These are phyloP conservation scores for Allygus modestus DNA, from an alignment of 2,888 invertebrate species.

Conservation along the genomic window DNA sequence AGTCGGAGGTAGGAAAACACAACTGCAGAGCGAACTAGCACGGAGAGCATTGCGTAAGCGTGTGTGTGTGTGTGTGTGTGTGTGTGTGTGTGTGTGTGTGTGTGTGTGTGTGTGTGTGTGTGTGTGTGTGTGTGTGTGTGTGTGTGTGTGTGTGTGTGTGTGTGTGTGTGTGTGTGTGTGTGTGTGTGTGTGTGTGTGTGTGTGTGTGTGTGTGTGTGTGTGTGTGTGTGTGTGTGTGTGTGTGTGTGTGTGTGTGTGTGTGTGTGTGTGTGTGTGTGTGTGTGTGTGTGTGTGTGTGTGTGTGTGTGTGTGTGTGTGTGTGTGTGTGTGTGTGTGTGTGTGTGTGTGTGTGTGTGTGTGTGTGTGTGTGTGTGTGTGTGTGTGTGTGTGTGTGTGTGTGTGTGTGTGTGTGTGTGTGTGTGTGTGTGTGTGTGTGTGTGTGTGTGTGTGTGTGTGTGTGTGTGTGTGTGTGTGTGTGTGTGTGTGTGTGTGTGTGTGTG, in stretches of 20 bases:
- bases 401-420: conserved; percentile 51
- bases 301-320: conserved; percentile 52
- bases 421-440: conserved; percentile 46
- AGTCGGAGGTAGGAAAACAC: no score
- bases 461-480: conserved; percentile 53
- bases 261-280: conserved; percentile 51
- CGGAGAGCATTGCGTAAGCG: conserved; percentile 8
- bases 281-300: conserved; percentile 58
- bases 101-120: conserved; percentile 58
- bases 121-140: conserved; percentile 59
- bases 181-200: conserved; percentile 56
- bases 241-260: conserved; percentile 52
- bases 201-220: conserved; percentile 57
- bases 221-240: conserved; percentile 59
- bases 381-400: conserved; percentile 51
- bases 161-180: conserved; percentile 57
- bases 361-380: conserved; percentile 55
- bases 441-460: conserved; percentile 57
- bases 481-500: conserved; percentile 51
- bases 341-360: conserved; percentile 49
- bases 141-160: conserved; percentile 60
- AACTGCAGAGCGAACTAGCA: no score
- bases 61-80: conserved; percentile 55
- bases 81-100: conserved; percentile 58
- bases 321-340: conserved; percentile 58